Percentiles rank a stretch among this genome's conserved stretches.
Evolutionary conservation across 2,888 invertebrate species (phyloP).

Genomic region (Rhorus exstirpatorius): DNA sequence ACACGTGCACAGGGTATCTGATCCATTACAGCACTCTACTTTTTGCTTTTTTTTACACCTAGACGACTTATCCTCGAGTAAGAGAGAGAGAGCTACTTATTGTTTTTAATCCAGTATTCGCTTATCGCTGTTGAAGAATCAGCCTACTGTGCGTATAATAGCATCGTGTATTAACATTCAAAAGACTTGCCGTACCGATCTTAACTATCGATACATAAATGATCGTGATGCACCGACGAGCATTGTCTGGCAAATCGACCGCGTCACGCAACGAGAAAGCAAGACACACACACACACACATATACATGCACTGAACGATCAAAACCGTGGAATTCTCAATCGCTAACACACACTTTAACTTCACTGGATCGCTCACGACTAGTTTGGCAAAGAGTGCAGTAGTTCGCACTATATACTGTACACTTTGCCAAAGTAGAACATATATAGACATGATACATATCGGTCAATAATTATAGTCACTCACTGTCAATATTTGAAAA

Average conservation of each 20-base stretch:
- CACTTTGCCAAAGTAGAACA: constrained; percentile 11
- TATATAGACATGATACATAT: too few relatives aligned
- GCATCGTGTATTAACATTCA: constrained; percentile 43
- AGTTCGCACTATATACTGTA: constrained; percentile 15
- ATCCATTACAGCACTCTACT: constrained; percentile 54
- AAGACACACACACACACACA: constrained; percentile 6
- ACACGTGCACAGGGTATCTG: constrained; percentile 2
- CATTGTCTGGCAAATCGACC: constrained; percentile 64
- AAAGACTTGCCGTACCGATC: constrained; percentile 40
- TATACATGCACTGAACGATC: neutral
- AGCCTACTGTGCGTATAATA: constrained; percentile 32
- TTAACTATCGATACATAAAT: constrained; percentile 50
- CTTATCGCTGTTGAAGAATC: constrained; percentile 55
- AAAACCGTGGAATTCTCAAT: neutral
- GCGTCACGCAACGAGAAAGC: constrained; percentile 56
- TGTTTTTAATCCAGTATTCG: constrained; percentile 29
- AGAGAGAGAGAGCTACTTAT: constrained; percentile 24
- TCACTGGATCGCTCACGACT: constrained; percentile 34
- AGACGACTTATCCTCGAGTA: constrained; percentile 18
- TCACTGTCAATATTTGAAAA: too few relatives aligned
- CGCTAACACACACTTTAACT: constrained; percentile 13
- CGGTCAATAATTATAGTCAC: too few relatives aligned
- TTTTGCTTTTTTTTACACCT: constrained; percentile 33
- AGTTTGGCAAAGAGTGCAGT: constrained; percentile 61
- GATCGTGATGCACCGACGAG: constrained; percentile 66